Evolutionary conservation across 2,888 invertebrate species (phyloP).

Genomic region (Acanthosepion esculentum): DNA sequence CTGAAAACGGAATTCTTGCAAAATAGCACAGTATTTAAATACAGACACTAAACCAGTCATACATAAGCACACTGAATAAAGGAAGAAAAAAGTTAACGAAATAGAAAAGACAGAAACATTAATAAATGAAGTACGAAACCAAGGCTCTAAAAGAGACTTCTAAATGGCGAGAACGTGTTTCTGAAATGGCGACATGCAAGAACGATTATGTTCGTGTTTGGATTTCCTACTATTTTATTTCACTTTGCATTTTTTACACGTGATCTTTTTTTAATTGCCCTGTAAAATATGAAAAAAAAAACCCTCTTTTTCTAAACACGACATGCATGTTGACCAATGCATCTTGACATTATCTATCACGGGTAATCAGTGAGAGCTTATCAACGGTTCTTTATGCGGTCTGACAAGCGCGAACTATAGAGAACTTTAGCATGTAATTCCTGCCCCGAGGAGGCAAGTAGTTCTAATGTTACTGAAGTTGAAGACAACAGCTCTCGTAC

Average conservation of each 20-base stretch:
- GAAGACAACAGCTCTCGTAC: background rate
- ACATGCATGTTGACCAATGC: background rate
- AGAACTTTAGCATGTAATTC: slow-evolving; percentile 20
- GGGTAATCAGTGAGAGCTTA: background rate
- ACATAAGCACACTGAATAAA: background rate
- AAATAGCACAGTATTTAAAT: background rate
- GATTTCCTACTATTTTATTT: background rate
- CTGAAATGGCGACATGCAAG: background rate
- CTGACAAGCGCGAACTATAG: background rate
- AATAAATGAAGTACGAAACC: background rate
- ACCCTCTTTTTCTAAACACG: background rate
- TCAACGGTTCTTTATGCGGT: background rate
- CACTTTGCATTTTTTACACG: background rate
- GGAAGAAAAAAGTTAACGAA: background rate
- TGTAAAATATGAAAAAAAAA: background rate
- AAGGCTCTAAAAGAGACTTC: background rate
- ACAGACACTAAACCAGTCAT: background rate
- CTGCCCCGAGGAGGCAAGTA: background rate
- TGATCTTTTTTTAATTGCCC: background rate
- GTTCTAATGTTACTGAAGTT: background rate
- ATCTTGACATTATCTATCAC: background rate
- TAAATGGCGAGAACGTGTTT: background rate
- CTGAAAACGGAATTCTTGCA: background rate
- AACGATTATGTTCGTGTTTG: background rate
- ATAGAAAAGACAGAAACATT: background rate